phyloP scores from a whole-genome alignment of 2,797 vertebrate species.

The Fratercula arctica region DNA sequence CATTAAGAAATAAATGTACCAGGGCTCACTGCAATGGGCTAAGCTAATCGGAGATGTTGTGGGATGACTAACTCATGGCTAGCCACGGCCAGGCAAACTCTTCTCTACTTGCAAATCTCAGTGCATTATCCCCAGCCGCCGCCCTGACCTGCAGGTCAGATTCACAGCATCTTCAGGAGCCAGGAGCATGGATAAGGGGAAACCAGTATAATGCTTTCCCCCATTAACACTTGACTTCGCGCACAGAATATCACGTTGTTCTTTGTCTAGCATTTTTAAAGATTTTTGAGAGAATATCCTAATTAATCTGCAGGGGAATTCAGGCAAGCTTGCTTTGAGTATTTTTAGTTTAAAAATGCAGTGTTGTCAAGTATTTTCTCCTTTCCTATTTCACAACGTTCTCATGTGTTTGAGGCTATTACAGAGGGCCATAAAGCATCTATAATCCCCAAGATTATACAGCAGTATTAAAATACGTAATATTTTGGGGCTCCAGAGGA shows the following conservation, averaged over 20 bases:
- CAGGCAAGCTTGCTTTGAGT: constrained; percentile 43
- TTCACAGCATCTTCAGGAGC: neutral
- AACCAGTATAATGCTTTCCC: neutral
- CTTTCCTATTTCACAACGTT: constrained; percentile 34
- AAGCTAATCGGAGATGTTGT: neutral
- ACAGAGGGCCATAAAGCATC: neutral
- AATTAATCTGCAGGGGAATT: constrained; percentile 56
- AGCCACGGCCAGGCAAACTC: neutral
- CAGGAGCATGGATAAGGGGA: neutral
- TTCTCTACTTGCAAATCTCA: neutral
- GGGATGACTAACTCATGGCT: neutral
- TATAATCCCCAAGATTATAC: constrained; percentile 48
- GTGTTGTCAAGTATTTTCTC: constrained; percentile 36
- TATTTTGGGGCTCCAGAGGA: neutral
- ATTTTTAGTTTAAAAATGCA: constrained; percentile 57
- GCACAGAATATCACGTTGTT: constrained; percentile 1
- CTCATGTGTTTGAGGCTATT: constrained; percentile 49
- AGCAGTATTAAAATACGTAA: neutral
- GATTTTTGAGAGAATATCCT: constrained; percentile 41
- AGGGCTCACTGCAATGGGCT: neutral
- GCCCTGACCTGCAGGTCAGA: neutral
- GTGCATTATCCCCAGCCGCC: neutral
- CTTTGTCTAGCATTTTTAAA: constrained; percentile 1
- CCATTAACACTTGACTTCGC: constrained; percentile 7
- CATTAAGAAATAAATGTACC: neutral